phyloP scores from a whole-genome alignment of 2,113 vertebrate species.

The Boulengeromyrus knoepffleri region DNA sequence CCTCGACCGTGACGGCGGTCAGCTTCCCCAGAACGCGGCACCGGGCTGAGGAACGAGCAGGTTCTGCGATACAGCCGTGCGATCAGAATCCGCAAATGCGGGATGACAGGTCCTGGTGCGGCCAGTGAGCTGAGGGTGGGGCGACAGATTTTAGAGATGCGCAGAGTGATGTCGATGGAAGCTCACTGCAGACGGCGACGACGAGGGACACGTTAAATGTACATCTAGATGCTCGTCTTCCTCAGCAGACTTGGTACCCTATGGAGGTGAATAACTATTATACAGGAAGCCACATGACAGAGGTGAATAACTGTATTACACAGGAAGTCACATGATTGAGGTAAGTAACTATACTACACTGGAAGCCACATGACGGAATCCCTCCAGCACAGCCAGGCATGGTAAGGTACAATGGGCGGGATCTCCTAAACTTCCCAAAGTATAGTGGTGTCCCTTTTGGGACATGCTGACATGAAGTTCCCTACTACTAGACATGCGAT shows the following conservation, averaged over 20 bases:
- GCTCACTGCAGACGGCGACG: background rate
- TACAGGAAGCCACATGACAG: background rate
- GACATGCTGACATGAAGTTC: background rate
- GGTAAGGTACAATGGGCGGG: background rate
- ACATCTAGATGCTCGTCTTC: background rate
- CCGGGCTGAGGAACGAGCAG: background rate
- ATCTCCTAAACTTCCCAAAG: background rate
- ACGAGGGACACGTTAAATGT: background rate
- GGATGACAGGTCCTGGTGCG: background rate
- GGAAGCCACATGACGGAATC: background rate
- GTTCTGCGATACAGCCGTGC: background rate
- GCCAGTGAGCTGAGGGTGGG: background rate
- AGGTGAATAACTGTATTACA: background rate
- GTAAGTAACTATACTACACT: background rate
- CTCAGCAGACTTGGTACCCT: background rate
- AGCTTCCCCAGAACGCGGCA: background rate
- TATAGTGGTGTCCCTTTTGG: background rate
- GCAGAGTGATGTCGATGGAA: background rate
- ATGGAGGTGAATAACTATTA: background rate
- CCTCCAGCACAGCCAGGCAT: background rate
- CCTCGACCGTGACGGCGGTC: background rate
- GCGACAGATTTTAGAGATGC: background rate
- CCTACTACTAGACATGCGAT: background rate
- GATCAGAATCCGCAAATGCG: background rate
- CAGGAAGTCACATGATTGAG: background rate